Percentiles rank a stretch among this genome's conserved stretches.
Evolutionary conservation across 2,888 invertebrate species (phyloP).

Genomic region (Yponomeuta evonymella): DNA sequence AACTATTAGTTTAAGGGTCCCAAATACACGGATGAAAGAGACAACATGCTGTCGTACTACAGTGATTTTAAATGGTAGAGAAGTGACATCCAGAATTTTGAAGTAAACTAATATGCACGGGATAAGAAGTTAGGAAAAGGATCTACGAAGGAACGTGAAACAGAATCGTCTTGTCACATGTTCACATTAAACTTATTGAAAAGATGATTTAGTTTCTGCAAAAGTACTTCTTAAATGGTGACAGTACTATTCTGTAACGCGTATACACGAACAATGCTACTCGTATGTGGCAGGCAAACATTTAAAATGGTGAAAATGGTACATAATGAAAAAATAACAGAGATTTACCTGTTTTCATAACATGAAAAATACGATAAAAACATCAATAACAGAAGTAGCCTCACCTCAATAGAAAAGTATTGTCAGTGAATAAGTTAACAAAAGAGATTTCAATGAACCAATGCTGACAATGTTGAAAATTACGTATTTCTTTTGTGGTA

Average conservation of each 20-base stretch:
- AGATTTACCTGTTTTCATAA: background rate
- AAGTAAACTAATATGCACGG: background rate
- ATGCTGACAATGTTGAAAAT: background rate
- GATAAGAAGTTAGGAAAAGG: too few species aligned
- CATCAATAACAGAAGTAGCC: background rate
- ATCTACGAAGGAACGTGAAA: too few species aligned
- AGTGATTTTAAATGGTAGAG: slow-evolving; percentile 22
- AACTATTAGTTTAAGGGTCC: background rate
- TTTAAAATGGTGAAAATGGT: slow-evolving; percentile 48
- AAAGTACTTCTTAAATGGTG: too few species aligned
- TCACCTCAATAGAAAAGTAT: background rate
- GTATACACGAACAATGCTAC: slow-evolving; percentile 40
- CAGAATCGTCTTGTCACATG: too few species aligned
- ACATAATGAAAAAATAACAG: slow-evolving; percentile 30
- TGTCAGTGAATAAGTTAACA: too few species aligned
- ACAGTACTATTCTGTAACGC: background rate
- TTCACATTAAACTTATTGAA: too few species aligned
- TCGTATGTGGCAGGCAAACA: slow-evolving; percentile 46
- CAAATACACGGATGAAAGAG: slow-evolving; percentile 1
- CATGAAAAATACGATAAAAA: background rate
- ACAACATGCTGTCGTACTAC: background rate
- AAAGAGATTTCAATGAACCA: background rate
- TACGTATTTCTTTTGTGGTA: background rate
- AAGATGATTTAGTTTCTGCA: too few species aligned
- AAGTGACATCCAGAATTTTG: slow-evolving; percentile 28